Conservation (phyloP, 2,888 invertebrate species). For the Stratiomys singularior region DNA sequence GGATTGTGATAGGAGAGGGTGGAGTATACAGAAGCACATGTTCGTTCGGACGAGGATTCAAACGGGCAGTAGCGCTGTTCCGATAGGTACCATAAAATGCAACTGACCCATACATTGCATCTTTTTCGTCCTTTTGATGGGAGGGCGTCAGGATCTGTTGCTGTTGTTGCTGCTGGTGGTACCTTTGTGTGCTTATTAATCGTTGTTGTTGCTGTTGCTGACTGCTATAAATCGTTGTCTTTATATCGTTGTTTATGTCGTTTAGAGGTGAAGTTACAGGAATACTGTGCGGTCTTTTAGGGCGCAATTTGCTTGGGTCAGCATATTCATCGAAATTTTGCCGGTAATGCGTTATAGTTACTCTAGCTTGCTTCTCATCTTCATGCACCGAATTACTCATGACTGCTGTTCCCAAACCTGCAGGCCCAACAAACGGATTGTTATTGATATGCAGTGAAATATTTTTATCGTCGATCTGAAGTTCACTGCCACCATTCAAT, state of each 20-base stretch:
- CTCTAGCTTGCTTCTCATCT: constrained; percentile 23
- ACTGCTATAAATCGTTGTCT: constrained; percentile 50
- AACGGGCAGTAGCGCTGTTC: constrained; percentile 58
- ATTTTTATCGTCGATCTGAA: constrained; percentile 55
- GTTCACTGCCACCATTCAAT: constrained; percentile 55
- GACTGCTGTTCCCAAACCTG: neutral
- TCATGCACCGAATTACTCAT: constrained; percentile 4
- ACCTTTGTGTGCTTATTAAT: constrained; percentile 24
- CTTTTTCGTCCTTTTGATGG: constrained; percentile 57
- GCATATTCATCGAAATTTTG: constrained; percentile 58
- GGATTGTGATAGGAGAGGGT: constrained; percentile 51
- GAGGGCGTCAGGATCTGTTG: neutral
- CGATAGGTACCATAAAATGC: constrained; percentile 60
- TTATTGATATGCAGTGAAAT: constrained; percentile 55
- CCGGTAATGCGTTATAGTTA: constrained; percentile 37
- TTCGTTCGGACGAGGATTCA: constrained; percentile 50
- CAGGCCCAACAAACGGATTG: constrained; percentile 51
- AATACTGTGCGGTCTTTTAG: constrained; percentile 71
- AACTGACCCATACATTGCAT: constrained; percentile 61
- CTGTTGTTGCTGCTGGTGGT: constrained; percentile 50
- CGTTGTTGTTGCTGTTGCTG: constrained; percentile 49
- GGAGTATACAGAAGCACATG: constrained; percentile 54
- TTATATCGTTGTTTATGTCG: constrained; percentile 53
- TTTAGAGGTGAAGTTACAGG: constrained; percentile 64
- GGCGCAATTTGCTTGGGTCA: constrained; percentile 61